These are phyloP conservation scores for Pocillopora meandrina DNA, from an alignment of 92 coral and sea anemone genomes.

Conservation along the genomic window DNA sequence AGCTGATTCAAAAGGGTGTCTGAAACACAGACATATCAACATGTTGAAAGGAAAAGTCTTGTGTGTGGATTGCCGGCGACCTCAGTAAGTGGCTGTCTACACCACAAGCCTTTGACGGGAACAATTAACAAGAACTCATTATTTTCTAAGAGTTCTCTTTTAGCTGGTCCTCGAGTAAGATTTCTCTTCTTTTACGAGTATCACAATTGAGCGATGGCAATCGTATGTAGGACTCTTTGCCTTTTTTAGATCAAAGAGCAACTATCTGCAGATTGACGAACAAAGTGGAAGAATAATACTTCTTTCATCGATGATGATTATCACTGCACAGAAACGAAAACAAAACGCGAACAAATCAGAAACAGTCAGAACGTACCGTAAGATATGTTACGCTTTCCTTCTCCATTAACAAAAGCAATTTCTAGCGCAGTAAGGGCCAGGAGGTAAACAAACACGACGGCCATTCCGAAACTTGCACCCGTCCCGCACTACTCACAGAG, in stretches of 20 bases:
- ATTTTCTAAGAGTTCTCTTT: not conserved
- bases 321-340: not conserved
- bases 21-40: no score
- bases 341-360: not conserved
- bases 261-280: not conserved
- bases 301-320: not conserved
- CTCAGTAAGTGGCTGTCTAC: not conserved
- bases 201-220: not conserved
- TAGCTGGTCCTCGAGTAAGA: not conserved
- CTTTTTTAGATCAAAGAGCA: not conserved
- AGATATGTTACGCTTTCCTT: slow-evolving; percentile 14
- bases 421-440: not conserved
- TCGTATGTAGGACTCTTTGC: not conserved
- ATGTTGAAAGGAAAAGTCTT: not conserved
- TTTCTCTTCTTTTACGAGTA: not conserved
- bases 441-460: slow-evolving; percentile 22
- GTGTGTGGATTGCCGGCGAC: not conserved
- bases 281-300: not conserved
- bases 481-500: not conserved
- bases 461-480: not conserved
- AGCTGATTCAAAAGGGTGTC: no score
- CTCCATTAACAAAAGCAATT: not conserved
- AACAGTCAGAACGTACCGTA: slow-evolving; percentile 22
- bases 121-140: not conserved
- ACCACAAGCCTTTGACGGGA: not conserved